Evolutionary conservation across 2,797 vertebrate genomes (phyloP), one percentile per base, ranked within the genome.

Genomic region (Crypturellus tataupa): DNA sequence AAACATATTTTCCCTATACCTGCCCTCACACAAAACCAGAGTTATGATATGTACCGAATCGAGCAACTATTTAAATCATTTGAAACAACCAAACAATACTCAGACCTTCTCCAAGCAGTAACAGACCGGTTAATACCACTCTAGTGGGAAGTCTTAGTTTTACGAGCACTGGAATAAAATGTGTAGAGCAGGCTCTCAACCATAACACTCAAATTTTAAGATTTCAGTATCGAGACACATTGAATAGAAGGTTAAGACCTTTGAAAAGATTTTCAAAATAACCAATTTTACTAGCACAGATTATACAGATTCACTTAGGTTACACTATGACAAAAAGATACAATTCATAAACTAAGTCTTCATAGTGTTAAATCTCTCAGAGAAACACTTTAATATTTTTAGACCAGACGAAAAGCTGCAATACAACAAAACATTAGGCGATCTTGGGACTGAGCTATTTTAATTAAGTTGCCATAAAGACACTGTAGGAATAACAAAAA

Each of bases 281-380:
- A 1, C 7, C 46, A n/a, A 6, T 62, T 76, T 58, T 46, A 77
- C 27, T 42, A 85, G 37, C 37, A 46, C 31, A 8, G 17, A 63
- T 47, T 29, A 5, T 19, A 33, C 12, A 21, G 46, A 51, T n/a
- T 14, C 2, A 8, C 37, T 46, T 20, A 46, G 12, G 14, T 68
- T 35, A 46, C 53, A n/a, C 37, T 88, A 87, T n/a, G 70, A 67
- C 39, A 80, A 82, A 80, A 82, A 89, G 46, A 40, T 70, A 14
- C 59, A 53, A 62, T n/a, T 20, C 60, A 39, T 64, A 84, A 2
- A 3, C 33, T 25, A 46, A 44, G 42, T 35, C 63, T 58, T 49
- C 53, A 29, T 21, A 31, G n/a, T 37, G 19, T 33, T 60, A 80
- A 67, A 51, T 40, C 37, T 21, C 10, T 44, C 12, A 17, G 39